Percentiles rank a stretch among this genome's conserved stretches.
Conservation (phyloP, 2,113 vertebrate species). For the Hystrix brachyura region DNA sequence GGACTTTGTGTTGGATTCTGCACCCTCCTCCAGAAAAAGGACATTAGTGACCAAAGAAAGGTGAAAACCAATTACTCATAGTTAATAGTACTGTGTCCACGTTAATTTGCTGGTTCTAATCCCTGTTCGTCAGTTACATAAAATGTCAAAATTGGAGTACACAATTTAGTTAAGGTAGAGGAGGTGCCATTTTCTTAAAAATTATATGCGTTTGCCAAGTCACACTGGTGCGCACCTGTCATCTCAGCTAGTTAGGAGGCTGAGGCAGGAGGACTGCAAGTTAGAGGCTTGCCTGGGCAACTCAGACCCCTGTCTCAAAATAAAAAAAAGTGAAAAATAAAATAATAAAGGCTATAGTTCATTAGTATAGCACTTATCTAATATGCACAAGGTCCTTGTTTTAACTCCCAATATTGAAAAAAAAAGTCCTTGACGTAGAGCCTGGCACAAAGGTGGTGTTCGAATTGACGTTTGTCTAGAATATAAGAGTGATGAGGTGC, state of each 20-base stretch:
- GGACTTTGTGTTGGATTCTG: no score
- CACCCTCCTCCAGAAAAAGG: neutral
- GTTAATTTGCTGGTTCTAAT: neutral
- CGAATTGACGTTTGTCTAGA: neutral
- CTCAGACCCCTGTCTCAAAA: neutral
- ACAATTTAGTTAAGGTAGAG: neutral
- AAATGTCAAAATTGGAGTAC: neutral
- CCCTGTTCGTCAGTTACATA: neutral
- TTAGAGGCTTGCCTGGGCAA: neutral
- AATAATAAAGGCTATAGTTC: neutral
- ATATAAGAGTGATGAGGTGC: neutral
- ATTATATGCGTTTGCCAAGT: neutral
- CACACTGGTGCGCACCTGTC: neutral
- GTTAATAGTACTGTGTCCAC: neutral
- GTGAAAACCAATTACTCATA: neutral
- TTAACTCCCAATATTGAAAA: neutral
- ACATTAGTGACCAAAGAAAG: neutral
- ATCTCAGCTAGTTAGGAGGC: neutral
- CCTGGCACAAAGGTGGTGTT: neutral
- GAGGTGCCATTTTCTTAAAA: neutral
- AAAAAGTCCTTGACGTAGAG: neutral
- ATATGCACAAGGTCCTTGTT: neutral
- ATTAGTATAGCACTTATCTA: neutral
- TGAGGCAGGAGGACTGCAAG: neutral
- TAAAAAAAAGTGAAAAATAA: neutral